Percentiles rank a stretch among this genome's conserved stretches.
These are phyloP conservation scores for Drosophila bipectinata DNA, from an alignment of 1,140 invertebrate genomes.

Conservation along the genomic window DNA sequence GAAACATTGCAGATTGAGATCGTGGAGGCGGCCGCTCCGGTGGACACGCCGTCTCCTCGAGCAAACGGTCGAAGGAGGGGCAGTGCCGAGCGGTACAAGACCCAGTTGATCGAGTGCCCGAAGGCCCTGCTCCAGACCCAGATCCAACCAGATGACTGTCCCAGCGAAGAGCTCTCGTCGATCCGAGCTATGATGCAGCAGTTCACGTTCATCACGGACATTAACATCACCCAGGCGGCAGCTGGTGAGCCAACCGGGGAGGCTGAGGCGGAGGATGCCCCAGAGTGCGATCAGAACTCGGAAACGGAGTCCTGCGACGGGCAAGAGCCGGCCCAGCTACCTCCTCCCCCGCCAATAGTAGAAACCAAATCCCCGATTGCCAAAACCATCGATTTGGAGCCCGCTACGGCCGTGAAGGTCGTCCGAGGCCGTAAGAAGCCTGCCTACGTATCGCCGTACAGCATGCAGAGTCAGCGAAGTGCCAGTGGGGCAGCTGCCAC, in stretches of 20 bases:
- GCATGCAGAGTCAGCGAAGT: conserved; percentile 82
- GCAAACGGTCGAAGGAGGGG: conserved; percentile 54
- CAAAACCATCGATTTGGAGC: conserved; percentile 38
- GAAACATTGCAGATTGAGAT: conserved; percentile 76
- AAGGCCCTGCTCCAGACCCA: conserved; percentile 37
- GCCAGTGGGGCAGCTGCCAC: conserved; percentile 43
- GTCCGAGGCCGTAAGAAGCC: conserved; percentile 91
- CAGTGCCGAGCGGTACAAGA: conserved; percentile 75
- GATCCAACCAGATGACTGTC: conserved; percentile 83
- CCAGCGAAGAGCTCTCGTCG: conserved; percentile 85
- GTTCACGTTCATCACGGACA: conserved; percentile 70
- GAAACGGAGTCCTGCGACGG: conserved; percentile 84
- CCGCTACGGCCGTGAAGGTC: conserved; percentile 85
- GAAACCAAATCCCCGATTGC: conserved; percentile 1
- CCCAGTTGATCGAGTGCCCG: conserved; percentile 73
- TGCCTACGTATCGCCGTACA: conserved; percentile 87
- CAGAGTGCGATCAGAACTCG: conserved; percentile 85
- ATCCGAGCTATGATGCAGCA: conserved; percentile 75
- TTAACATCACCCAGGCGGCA: conserved; percentile 44
- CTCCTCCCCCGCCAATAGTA: conserved; percentile 21
- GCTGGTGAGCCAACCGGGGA: conserved; percentile 62
- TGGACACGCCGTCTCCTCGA: conserved; percentile 42
- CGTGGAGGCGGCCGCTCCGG: conserved; percentile 25
- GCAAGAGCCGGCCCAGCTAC: conserved; percentile 28
- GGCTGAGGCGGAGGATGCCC: conserved; percentile 63